Evolutionary conservation across 2,113 vertebrate genomes (phyloP).

Genomic region (Pygoscelis antarcticus): DNA sequence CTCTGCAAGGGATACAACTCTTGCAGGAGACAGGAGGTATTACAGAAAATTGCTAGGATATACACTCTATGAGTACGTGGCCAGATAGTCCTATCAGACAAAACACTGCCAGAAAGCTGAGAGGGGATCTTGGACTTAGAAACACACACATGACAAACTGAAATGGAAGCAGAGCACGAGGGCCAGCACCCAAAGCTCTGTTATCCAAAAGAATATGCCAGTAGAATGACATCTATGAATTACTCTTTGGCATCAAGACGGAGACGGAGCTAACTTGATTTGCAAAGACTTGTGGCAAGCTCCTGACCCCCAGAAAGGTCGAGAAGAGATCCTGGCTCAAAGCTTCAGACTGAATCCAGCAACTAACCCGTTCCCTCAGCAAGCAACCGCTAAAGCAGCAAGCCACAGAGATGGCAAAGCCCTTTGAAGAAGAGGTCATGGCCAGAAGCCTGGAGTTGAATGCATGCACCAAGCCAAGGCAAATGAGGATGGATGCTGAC

Average conservation of each 20-base stretch:
- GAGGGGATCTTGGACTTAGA: background rate
- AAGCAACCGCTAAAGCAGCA: background rate
- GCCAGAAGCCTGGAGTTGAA: background rate
- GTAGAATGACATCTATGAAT: background rate
- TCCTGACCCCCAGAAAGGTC: background rate
- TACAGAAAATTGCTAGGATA: background rate
- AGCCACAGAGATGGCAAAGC: background rate
- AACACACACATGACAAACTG: background rate
- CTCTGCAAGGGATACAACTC: background rate
- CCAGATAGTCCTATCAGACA: background rate
- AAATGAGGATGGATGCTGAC: background rate
- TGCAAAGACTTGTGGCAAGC: background rate
- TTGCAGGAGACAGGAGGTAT: fast-evolving
- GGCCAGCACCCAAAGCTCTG: background rate
- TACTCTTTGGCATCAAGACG: background rate
- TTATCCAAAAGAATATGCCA: background rate
- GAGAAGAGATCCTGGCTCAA: background rate
- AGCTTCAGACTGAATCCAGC: background rate
- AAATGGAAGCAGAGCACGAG: background rate
- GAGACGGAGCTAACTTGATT: background rate
- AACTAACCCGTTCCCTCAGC: background rate
- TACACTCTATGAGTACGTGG: fast-evolving
- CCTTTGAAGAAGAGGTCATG: background rate
- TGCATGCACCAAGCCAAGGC: background rate
- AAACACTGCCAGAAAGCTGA: background rate